Conservation (phyloP, 1,140 invertebrate species). For the Eciton burchellii region DNA sequence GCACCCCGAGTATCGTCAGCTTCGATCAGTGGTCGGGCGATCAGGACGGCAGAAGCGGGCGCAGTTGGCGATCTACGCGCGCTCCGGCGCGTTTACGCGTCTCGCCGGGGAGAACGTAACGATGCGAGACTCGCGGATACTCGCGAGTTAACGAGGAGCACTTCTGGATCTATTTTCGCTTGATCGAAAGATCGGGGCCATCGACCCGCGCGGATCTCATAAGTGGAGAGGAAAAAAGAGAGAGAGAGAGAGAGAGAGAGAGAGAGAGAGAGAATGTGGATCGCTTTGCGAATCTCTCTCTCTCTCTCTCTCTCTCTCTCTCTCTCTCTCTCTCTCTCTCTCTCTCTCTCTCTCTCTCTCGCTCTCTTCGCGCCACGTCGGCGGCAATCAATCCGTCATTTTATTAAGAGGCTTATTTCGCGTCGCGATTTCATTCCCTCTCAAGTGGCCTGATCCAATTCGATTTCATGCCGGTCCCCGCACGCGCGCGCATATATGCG, state of each 20-base stretch:
- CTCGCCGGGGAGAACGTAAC: conserved; percentile 45
- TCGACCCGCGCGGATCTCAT: conserved; percentile 73
- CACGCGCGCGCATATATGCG: conserved; percentile 20
- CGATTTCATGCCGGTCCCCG: conserved; percentile 63
- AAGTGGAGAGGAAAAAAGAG: conserved; percentile 37
- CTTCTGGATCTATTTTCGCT: conserved; percentile 75
- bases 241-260: conserved; percentile 50
- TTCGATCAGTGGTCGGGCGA: not conserved
- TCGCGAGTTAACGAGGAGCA: conserved; percentile 71
- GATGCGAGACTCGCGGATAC: conserved; percentile 63
- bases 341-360: not conserved
- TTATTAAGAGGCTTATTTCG: conserved; percentile 74
- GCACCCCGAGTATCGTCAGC: too few species aligned
- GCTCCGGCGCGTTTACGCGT: conserved; percentile 55
- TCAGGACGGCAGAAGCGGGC: not conserved
- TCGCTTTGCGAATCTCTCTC: conserved; percentile 39
- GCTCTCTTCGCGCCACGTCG: conserved; percentile 1
- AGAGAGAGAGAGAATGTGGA: conserved; percentile 5
- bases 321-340: conserved; percentile 14
- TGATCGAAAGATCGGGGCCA: conserved; percentile 75
- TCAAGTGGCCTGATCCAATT: conserved; percentile 74
- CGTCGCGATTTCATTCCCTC: conserved; percentile 72
- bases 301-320: not conserved
- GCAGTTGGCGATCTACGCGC: conserved; percentile 8
- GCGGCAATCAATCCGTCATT: conserved; percentile 72